Base-by-base conservation (phyloP, 2,888 invertebrate species). In the Ichneumoninae sp. region DNA sequence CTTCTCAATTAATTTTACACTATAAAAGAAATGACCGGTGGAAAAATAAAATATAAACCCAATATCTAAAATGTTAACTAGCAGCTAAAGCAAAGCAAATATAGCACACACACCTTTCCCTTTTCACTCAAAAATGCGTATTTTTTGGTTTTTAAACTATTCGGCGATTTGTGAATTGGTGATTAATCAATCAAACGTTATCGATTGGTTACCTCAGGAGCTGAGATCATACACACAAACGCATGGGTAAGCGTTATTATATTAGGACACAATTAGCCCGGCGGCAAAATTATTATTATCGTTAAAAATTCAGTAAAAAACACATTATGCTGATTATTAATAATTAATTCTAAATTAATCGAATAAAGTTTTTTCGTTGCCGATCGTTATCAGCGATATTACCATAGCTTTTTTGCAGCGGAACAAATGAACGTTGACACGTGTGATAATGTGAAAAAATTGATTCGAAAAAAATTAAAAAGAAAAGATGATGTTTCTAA, bases 181-280 rank as follows among this genome's bases (percentile, higher is more conserved):
- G 86, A 90, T 92, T 91, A 90, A 90, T 91, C 78, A 33, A 62
- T 30, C 16, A 62, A 30, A 89, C 87, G 86, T 89, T 89, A 90
- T 88, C 90, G 76, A 65, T 89, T 89, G 88, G 90, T 91, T 93
- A 93, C 93, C 93, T 93, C 93, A 93, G 93, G 93, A 93, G 93
- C 90, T 93, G 93, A 93, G 93, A 93, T 93, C 92, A 92, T 90
- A 91, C 90, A 91, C 90, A 89, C 89, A 89, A 92, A 91, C 87
- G 88, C 87, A 89, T 80, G 77, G 75, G 33, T 33, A 88, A 82
- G 86, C 87, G 86, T 88, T 88, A 87, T 88, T 85, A 80, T 82
- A 88, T 88, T 85, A 87, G 86, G 86, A 84, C 80, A 80, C 60
- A 80, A 69, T 54, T 62, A 82, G 83, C 87, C 80, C 87, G 82